phyloP scores from a whole-genome alignment of 2,113 vertebrate genomes.

The Callospermophilus lateralis region DNA sequence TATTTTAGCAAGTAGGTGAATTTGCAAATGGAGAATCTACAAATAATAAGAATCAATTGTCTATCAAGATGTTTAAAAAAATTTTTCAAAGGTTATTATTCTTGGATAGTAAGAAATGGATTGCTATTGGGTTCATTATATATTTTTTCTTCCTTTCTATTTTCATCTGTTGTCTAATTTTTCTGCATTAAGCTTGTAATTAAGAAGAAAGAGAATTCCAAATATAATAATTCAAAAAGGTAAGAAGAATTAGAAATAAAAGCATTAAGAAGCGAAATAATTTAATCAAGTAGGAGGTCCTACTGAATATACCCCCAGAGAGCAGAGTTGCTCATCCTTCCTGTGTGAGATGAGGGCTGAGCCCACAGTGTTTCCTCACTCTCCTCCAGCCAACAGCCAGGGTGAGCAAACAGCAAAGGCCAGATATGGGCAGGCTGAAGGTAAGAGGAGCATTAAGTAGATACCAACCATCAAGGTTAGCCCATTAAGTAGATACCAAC shows the following conservation, averaged over 20 bases:
- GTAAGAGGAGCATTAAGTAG: not conserved
- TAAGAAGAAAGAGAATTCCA: not conserved
- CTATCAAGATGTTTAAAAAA: constrained; percentile 22
- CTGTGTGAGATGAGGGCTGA: not conserved
- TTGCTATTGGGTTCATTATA: constrained; percentile 2
- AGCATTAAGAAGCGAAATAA: not conserved
- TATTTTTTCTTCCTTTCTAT: not conserved
- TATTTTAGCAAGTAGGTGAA: not conserved
- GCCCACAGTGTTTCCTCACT: not conserved
- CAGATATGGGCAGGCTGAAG: not conserved
- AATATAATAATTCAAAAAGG: constrained; percentile 27
- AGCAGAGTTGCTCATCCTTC: not conserved
- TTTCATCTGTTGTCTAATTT: not conserved
- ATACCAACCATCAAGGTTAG: not conserved
- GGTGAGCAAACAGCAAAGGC: not conserved
- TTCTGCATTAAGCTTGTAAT: not conserved
- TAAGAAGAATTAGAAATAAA: constrained; percentile 27
- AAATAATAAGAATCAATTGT: not conserved
- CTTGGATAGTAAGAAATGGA: not conserved
- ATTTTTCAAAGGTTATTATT: not conserved
- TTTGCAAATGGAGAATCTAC: not conserved
- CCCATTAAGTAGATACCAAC: not conserved
- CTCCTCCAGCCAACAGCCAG: not conserved
- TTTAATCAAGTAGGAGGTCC: not conserved
- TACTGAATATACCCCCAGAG: not conserved